These are phyloP conservation scores for Heliocidaris erythrogramma DNA, from an alignment of 35 echinoderm and acorn worm species.

Conservation along the genomic window DNA sequence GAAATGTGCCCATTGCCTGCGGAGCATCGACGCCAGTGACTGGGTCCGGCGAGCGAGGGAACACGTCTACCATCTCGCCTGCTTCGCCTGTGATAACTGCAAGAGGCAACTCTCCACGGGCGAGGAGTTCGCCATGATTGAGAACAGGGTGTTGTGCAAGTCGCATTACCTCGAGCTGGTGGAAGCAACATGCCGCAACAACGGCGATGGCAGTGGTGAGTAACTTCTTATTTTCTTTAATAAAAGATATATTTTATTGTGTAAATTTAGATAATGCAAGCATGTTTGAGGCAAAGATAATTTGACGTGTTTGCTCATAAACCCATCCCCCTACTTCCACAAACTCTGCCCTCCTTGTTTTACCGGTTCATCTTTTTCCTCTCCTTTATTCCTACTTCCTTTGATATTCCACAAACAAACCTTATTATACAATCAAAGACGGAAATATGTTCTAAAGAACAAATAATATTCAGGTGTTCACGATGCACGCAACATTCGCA, in stretches of 20 bases:
- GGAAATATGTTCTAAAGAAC: too few relatives aligned
- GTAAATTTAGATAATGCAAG: too few relatives aligned
- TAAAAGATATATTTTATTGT: not conserved
- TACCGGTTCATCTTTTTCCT: too few relatives aligned
- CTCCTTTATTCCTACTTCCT: too few relatives aligned
- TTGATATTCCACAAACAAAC: too few relatives aligned
- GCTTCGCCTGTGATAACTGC: conserved; percentile 92
- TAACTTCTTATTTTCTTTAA: not conserved
- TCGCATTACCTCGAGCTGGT: conserved; percentile 79
- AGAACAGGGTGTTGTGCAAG: conserved; percentile 76
- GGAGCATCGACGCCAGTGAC: conserved; percentile 75
- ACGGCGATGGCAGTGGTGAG: conserved; percentile 12
- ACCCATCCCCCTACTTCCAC: too few relatives aligned
- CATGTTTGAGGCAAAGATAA: too few relatives aligned
- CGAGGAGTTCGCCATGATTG: conserved; percentile 89
- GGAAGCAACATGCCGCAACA: conserved; percentile 39
- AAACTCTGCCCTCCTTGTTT: too few relatives aligned
- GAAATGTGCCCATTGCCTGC: conserved; percentile 71
- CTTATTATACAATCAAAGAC: too few relatives aligned
- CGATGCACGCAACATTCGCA: not conserved
- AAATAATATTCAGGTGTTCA: too few relatives aligned
- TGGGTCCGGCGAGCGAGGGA: conserved; percentile 87
- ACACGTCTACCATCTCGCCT: conserved; percentile 87
- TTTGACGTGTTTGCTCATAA: too few relatives aligned
- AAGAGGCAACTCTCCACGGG: conserved; percentile 93